Evolutionary conservation across 1,140 invertebrate genomes (phyloP), one percentile per base, ranked within the genome.

Genomic region (Euura saliciscinereae): DNA sequence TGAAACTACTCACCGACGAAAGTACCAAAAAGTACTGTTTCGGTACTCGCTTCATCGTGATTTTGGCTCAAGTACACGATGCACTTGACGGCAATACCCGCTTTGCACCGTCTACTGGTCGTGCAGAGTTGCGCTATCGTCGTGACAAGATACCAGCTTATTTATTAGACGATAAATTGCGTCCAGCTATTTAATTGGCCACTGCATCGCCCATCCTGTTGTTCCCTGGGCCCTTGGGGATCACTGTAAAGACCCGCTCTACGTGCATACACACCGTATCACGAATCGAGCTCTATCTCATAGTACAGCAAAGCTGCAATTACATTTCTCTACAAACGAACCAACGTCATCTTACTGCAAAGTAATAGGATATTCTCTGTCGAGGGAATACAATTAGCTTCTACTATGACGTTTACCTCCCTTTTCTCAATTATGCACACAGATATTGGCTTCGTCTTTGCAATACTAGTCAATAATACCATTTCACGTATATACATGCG

Each of bases 141-240:
- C 43, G 67, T 75, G 66, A 68, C 69, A 59, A 75, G 44, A 68
- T 75, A 45, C 71, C n/a, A 28, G 28, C 44, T 73, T 75, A 75
- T 73, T 75, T 75, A 75, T 70, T 70, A 68, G n/a, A 42, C 45
- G 67, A 75, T 73, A 75, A 75, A 75, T 75, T 69, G 69, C 67
- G 64, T 70, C 68, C 6, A 65, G 44, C n/a, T 5, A 65, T 75
- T 70, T 75, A 70, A 75, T 75, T 70, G 64, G 73, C 71, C 67
- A 28, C 65, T 44, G 7, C 45, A n/a, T 8, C 45, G 64, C 43
- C 8, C 10, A 10, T 67, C 6, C 43, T 65, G 13, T 65, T 4
- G 43, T 66, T 44, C 51, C 43, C 43, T 13, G n/a, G 7, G 5
- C 43, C 44, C 68, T 28, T 70, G 11, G 44, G 51, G 69, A 43